Evolutionary conservation across 2,797 vertebrate species (phyloP).

Genomic region (Acanthiza pusilla): DNA sequence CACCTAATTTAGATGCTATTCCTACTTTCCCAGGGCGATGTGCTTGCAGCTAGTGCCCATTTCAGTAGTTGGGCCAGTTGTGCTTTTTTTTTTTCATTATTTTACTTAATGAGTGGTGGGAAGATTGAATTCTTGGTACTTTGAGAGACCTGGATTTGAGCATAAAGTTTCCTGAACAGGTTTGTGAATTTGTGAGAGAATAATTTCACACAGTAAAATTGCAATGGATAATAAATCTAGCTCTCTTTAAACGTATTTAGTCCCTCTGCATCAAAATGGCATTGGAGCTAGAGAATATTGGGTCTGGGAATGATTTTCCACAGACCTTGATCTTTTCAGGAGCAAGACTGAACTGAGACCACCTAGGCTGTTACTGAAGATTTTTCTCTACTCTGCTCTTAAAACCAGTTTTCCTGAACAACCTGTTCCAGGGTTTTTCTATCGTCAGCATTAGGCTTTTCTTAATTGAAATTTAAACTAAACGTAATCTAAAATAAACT

Average conservation of each 20-base stretch:
- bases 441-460: not conserved
- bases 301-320: not conserved
- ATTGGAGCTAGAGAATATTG: not conserved
- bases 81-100: not conserved
- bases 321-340: not conserved
- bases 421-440: not conserved
- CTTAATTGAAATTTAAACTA: not conserved
- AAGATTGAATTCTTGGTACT: not conserved
- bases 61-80: not conserved
- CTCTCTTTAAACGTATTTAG: not conserved
- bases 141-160: not conserved
- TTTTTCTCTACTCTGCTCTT: not conserved
- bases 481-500: not conserved
- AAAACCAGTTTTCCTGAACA: not conserved
- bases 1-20: not conserved
- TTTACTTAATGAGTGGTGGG: not conserved
- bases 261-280: not conserved
- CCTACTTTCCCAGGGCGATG: not conserved
- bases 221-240: not conserved
- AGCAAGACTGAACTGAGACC: not conserved
- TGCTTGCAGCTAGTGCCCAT: not conserved
- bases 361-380: not conserved
- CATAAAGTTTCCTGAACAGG: not conserved
- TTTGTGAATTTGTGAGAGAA: not conserved
- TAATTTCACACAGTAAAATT: not conserved